phyloP scores from a whole-genome alignment of 2,113 vertebrate species.

The Leptocoma aspasia region DNA sequence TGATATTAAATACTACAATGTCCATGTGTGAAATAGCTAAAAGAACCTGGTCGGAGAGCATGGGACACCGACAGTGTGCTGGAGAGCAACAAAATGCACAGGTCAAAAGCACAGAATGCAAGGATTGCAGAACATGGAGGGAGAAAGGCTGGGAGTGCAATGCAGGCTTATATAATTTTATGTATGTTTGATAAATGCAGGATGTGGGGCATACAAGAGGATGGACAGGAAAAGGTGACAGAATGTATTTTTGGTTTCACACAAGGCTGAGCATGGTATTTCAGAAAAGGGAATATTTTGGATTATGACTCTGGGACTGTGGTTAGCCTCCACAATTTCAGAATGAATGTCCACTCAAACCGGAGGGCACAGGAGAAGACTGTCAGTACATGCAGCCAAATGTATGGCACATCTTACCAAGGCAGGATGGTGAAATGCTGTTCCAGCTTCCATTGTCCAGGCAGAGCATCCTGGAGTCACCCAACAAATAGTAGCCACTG shows the following conservation, averaged over 20 bases:
- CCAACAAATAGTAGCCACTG: conserved; percentile 90
- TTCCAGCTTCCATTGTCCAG: conserved; percentile 89
- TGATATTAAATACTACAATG: background rate
- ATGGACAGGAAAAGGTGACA: background rate
- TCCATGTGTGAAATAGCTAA: rapidly evolving
- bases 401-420: conserved; percentile 76
- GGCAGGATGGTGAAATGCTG: conserved; percentile 85
- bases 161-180: background rate
- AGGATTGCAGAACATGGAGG: background rate
- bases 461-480: conserved; percentile 88
- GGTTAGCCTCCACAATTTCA: background rate
- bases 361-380: background rate
- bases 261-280: background rate
- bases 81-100: background rate
- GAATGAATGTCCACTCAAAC: background rate
- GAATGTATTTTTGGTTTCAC: background rate
- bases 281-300: background rate
- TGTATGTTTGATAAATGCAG: background rate
- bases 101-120: background rate
- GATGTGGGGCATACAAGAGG: background rate
- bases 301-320: background rate
- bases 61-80: background rate
- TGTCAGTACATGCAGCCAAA: background rate
- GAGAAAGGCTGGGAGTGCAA: background rate
- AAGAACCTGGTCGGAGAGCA: background rate